Evolutionary conservation across 2,888 invertebrate species (phyloP).

Genomic region (Apoda limacodes): DNA sequence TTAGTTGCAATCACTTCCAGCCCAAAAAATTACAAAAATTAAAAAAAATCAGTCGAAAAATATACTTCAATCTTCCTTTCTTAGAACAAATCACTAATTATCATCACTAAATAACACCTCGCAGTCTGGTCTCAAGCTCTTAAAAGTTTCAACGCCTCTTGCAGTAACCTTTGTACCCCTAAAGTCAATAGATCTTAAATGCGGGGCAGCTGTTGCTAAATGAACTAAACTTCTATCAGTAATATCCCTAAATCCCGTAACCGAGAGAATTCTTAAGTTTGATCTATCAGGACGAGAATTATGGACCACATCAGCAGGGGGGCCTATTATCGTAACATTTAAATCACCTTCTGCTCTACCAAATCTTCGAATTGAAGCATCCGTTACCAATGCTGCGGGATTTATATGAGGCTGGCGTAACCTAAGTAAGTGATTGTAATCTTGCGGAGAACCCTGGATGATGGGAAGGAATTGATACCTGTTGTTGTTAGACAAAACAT

Average conservation of each 20-base stretch:
- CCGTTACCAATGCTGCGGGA: conserved; percentile 34
- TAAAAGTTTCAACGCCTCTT: conserved; percentile 72
- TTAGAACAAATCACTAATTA: too few species aligned
- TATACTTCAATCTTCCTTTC: too few species aligned
- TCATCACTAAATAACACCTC: conserved; percentile 50
- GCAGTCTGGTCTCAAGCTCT: conserved; percentile 69
- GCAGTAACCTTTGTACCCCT: conserved; percentile 74
- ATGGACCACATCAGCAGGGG: too few species aligned
- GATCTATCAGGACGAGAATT: conserved; percentile 51
- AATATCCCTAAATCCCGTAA: conserved; percentile 71
- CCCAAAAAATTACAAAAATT: neutral
- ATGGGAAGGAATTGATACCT: too few species aligned
- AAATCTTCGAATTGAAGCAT: conserved; percentile 40
- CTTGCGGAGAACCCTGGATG: too few species aligned
- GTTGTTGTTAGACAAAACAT: too few species aligned
- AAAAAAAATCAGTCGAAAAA: conserved; percentile 4
- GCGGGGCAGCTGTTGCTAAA: conserved; percentile 70
- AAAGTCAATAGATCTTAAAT: conserved; percentile 72
- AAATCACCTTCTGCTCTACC: too few species aligned
- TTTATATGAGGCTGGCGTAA: too few species aligned
- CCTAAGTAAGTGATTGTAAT: too few species aligned
- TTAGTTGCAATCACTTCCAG: neutral
- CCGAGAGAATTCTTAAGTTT: conserved; percentile 56
- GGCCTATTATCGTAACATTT: too few species aligned
- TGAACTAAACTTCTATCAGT: conserved; percentile 73